Conservation (phyloP, 1,140 invertebrate genomes). For the Dendroctonus valens region DNA sequence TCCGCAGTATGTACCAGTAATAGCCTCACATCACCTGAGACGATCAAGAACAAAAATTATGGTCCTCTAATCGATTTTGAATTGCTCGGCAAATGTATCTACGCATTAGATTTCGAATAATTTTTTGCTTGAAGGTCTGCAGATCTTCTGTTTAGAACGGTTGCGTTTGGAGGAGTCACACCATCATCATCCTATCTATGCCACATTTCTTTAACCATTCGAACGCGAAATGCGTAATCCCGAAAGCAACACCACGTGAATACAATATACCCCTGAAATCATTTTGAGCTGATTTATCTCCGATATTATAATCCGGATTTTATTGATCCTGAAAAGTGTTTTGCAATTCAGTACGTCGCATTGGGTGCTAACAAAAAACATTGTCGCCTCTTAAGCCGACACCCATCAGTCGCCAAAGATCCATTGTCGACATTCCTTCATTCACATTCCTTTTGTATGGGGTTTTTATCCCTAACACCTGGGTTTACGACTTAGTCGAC, state of each 20-base stretch:
- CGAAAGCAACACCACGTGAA: too few species aligned
- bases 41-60: conserved; percentile 11
- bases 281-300: neutral
- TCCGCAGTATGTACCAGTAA: conserved; percentile 18
- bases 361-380: conserved; percentile 10
- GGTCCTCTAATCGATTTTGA: conserved; percentile 3
- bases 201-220: too few species aligned
- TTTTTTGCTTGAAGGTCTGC: neutral
- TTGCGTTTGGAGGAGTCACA: too few species aligned
- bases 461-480: conserved; percentile 25
- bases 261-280: neutral
- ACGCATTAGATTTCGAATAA: neutral
- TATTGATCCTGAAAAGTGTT: conserved; percentile 22
- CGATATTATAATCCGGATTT: conserved; percentile 19
- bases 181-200: too few species aligned
- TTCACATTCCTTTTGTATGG: conserved; percentile 19
- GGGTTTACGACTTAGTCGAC: conserved; percentile 9
- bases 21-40: conserved; percentile 15
- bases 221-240: too few species aligned
- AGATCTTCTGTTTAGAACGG: neutral
- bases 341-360: conserved; percentile 18
- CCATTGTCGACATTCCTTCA: conserved; percentile 29
- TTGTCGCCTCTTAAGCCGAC: conserved; percentile 29
- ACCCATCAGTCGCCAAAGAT: conserved; percentile 21
- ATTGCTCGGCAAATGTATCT: conserved; percentile 1